Evolutionary conservation across 2,113 vertebrate species (phyloP).

Genomic region (Corydoras maculifer): DNA sequence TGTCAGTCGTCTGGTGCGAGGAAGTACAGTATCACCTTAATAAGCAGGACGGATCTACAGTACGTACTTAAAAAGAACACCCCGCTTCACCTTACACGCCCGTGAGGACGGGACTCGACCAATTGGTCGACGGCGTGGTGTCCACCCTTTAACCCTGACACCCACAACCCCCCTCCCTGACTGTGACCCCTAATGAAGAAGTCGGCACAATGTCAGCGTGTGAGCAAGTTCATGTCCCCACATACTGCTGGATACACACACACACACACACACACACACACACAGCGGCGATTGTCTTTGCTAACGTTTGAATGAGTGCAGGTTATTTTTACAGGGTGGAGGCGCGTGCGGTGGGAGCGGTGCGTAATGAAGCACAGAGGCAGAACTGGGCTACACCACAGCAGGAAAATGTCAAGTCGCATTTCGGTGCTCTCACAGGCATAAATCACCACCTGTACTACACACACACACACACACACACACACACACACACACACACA

Average conservation of each 20-base stretch:
- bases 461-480: conserved; percentile 26
- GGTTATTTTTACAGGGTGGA: conserved; percentile 70
- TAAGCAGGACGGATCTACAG: no score
- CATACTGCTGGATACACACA: not conserved
- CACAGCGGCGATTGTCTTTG: conserved; percentile 48
- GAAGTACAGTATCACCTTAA: no score
- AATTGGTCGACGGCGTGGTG: no score
- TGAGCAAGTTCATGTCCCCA: no score
- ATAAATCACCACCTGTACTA: conserved; percentile 60
- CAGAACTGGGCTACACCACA: conserved; percentile 72
- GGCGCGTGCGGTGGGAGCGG: conserved; percentile 59
- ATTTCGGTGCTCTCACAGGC: conserved; percentile 63
- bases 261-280: conserved; percentile 3
- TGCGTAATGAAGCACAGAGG: conserved; percentile 66
- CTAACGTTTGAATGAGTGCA: conserved; percentile 60
- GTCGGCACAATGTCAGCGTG: no score
- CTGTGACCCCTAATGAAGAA: no score
- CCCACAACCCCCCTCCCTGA: no score
- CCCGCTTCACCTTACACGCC: no score
- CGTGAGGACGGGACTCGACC: no score
- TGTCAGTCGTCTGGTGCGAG: no score
- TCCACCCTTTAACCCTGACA: no score
- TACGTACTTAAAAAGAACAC: no score
- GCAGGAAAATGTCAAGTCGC: conserved; percentile 75
- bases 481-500: conserved; percentile 7